Evolutionary conservation across 2,113 vertebrate species (phyloP), one percentile per base, ranked within the genome.

Genomic region (Mustelus asterias): DNA sequence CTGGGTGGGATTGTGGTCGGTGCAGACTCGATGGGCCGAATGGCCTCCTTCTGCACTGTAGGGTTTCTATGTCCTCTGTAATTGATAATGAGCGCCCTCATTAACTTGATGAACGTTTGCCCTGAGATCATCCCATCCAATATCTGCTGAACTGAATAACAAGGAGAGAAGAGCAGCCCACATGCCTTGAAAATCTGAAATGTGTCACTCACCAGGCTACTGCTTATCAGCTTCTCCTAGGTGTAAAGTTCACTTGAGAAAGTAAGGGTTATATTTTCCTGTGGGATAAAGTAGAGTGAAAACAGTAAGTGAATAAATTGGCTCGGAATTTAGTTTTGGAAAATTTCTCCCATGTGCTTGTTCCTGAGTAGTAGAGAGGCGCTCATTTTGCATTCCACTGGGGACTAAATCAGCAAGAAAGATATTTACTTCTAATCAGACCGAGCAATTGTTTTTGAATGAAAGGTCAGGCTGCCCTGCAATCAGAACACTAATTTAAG

Each of bases 191-290:
- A 0, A 90, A 97, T 72, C 96, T 98, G 95, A 98, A 33, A 96
- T 98, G 98, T 0, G 97, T 97, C 0, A 97, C 97, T 96, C 97
- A 97, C 97, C 96, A 72, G 4, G 97, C 96, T 0, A 97, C 98
- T 58, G 96, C 96, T 96, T 98, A 97, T 96, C 97, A 98, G 97
- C 22, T 26, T n/a, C 37, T 14, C 95, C n/a, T 7, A 63, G 54
- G 44, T 16, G 78, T 37, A 80, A 80, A 80, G 78, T 5, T 10
- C 14, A 37, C 2, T 37, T 37, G 37, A 80, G 37, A 80, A 72
- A 70, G 70, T 26, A 41, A n/a, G 76, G n/a, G 78, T 4, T 37
- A 80, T 16, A 18, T 80, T 37, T 37, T 3, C 76, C n/a, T 10
- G 0, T 80, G 13, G 33, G 22, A 22, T 3, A 26, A 70, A 80